Evolutionary conservation across 2,797 vertebrate species (phyloP).

Genomic region (Loris lydekkerianus): DNA sequence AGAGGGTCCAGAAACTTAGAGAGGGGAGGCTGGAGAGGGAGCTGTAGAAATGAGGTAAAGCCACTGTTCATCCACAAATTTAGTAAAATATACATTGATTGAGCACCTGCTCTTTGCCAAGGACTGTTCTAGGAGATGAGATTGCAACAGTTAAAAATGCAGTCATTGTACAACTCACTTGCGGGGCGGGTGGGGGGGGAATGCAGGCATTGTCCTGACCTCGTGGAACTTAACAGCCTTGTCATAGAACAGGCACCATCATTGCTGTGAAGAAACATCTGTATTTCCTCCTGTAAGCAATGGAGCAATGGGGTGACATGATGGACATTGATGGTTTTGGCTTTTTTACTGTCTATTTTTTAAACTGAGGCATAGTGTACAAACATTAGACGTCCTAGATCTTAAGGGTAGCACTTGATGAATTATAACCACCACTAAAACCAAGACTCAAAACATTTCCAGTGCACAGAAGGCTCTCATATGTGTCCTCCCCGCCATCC

Average conservation of each 20-base stretch:
- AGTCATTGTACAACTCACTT: no score
- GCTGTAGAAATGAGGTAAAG: conserved; percentile 23
- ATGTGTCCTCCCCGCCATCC: neutral
- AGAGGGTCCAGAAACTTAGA: conserved; percentile 32
- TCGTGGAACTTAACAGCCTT: neutral
- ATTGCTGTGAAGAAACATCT: conserved; percentile 12
- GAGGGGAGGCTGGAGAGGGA: neutral
- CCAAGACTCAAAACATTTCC: conserved; percentile 35
- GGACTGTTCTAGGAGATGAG: neutral
- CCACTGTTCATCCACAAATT: neutral
- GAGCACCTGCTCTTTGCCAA: neutral
- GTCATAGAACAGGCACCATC: neutral
- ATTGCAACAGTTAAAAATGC: neutral
- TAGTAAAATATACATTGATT: neutral
- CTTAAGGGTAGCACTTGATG: neutral
- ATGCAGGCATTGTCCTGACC: neutral
- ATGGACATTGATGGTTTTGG: neutral
- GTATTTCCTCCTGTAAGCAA: neutral
- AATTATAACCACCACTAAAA: neutral
- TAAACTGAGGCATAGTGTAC: neutral
- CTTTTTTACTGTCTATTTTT: neutral
- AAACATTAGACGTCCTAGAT: conserved; percentile 2
- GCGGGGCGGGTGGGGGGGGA: no score
- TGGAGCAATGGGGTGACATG: neutral
- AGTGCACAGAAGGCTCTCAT: neutral